A percentile compares a stretch with the other conserved stretches of the same genome.
phyloP scores from a whole-genome alignment of 2,888 invertebrate species.

The Lasiommata megera region DNA sequence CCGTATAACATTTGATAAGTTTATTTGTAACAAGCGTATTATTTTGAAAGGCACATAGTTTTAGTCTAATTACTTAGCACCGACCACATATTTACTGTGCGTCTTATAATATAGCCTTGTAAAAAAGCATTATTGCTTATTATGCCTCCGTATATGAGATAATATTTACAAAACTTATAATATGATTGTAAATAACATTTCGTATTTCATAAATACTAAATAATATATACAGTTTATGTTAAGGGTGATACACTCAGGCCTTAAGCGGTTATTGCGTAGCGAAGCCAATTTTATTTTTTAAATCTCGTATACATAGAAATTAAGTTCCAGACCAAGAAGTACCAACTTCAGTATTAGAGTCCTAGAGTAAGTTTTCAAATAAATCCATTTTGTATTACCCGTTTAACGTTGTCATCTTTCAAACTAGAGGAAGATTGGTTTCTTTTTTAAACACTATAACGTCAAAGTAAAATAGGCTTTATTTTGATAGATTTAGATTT shows the following conservation, averaged over 20 bases:
- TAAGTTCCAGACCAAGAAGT: not conserved
- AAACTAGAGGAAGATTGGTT: too few species aligned
- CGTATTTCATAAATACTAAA: conserved; percentile 22
- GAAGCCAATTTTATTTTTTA: conserved; percentile 18
- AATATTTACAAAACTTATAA: conserved; percentile 42
- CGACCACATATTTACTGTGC: conserved; percentile 14
- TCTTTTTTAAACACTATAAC: too few species aligned
- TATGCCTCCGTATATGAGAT: conserved; percentile 16
- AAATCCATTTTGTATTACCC: too few species aligned
- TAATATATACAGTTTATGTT: conserved; percentile 32
- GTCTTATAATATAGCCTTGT: conserved; percentile 13
- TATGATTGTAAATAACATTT: conserved; percentile 22
- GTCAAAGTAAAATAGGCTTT: too few species aligned
- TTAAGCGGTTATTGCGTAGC: conserved; percentile 48
- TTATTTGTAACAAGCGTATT: conserved; percentile 28
- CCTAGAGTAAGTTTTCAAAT: not conserved
- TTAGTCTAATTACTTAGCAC: conserved; percentile 31
- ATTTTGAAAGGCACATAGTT: conserved; percentile 30
- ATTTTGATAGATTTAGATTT: too few species aligned
- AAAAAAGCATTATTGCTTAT: conserved; percentile 22
- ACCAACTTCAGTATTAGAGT: not conserved
- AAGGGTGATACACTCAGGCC: conserved; percentile 69
- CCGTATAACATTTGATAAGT: conserved; percentile 13
- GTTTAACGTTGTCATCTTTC: too few species aligned
- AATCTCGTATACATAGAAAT: not conserved